Conservation (phyloP, 2,888 invertebrate species). For the Papilio protenor region DNA sequence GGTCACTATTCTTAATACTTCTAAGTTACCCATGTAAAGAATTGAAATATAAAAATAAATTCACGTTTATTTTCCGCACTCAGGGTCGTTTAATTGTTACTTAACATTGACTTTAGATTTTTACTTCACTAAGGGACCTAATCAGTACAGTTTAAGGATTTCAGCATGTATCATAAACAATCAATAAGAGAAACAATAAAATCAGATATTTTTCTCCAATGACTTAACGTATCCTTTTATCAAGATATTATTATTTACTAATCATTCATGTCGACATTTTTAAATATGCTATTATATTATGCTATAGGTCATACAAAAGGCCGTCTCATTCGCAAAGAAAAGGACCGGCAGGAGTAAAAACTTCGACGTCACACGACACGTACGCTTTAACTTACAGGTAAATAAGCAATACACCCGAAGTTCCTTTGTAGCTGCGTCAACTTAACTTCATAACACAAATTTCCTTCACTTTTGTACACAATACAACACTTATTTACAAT, state of each 20-base stretch:
- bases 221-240: neutral
- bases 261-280: neutral
- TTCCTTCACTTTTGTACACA: slow-evolving; percentile 68
- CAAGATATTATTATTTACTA: slow-evolving; percentile 4
- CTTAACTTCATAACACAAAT: slow-evolving; percentile 80
- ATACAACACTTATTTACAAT: slow-evolving; percentile 71
- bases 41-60: neutral
- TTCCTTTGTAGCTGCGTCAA: slow-evolving; percentile 75
- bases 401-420: slow-evolving; percentile 72
- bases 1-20: neutral
- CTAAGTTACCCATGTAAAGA: neutral
- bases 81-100: neutral
- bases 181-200: neutral
- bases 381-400: slow-evolving; percentile 75
- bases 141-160: neutral
- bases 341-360: slow-evolving; percentile 52
- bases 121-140: neutral
- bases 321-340: slow-evolving; percentile 44
- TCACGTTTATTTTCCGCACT: neutral
- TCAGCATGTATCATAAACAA: neutral
- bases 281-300: neutral
- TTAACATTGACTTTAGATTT: no score
- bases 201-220: neutral
- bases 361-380: slow-evolving; percentile 76
- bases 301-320: slow-evolving; percentile 11